Evolutionary conservation across 1,140 invertebrate genomes (phyloP), one percentile per base, ranked within the genome.

Genomic region (Hycleus phaleratus): DNA sequence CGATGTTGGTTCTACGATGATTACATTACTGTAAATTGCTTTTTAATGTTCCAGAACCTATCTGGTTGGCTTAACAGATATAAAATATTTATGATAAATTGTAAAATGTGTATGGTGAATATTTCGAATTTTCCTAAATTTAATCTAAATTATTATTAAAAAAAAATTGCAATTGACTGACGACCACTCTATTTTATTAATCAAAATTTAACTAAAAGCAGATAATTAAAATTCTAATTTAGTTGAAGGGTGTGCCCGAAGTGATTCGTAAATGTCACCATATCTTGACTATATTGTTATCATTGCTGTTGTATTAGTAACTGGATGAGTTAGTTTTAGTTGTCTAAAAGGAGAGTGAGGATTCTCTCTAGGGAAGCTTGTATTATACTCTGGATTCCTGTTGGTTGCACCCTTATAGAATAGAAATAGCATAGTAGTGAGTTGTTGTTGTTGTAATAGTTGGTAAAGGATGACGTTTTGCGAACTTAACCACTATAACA

Each of bases 21-120:
- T 53, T 53, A 53, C 51, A 53, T 53, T 53, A 53, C 42, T 53
- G 51, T 53, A 53, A 53, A 53, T 53, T 53, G 51, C 51, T 53
- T 53, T 53, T 53, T 53, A 53, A 53, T 53, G 51, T 53, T 46
- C 51, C 38, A 53, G 46, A 53, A 45, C 51, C 42, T 45, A 53
- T 53, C 45, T 53, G 51, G 38, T 45, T 53, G 51, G 51, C 45
- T 53, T 53, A 53, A 10, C 51, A 53, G 51, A 53, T 53, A 53
- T 53, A 53, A 53, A 53, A 53, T 32, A 45, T 53, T 53, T 53
- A 53, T 40, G 51, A 53, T 53, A 53, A 53, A 53, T 53, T 53
- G 46, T 42, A 26, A 18, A 32, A 4, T 32, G 32, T 32, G 24
- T 40, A 52, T 44, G 51, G 45, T 53, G 45, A 53, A 53, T 53